These are phyloP conservation scores for Malurus melanocephalus DNA, from an alignment of 2,113 vertebrate species.

Conservation along the genomic window DNA sequence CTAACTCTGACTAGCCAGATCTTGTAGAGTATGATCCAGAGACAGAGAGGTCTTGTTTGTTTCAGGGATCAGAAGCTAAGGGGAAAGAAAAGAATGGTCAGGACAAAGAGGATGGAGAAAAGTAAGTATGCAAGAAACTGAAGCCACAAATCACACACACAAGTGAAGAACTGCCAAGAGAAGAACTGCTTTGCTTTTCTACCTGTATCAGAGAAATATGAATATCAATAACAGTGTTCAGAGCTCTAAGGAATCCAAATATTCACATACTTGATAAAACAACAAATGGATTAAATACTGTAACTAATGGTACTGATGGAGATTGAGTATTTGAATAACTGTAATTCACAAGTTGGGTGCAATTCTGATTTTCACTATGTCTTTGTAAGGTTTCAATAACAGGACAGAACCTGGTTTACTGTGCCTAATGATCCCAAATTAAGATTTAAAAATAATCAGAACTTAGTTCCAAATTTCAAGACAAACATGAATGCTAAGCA, in stretches of 20 bases:
- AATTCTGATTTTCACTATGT: not conserved
- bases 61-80: not conserved
- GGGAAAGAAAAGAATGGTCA: not conserved
- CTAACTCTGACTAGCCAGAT: not conserved
- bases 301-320: not conserved
- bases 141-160: not conserved
- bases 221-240: not conserved
- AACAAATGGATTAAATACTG: not conserved
- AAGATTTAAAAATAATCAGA: not conserved
- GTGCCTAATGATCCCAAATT: not conserved
- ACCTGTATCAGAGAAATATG: not conserved
- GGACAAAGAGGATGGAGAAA: not conserved
- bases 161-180: not conserved
- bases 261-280: not conserved
- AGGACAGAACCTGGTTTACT: not conserved
- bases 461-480: not conserved
- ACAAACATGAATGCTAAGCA: not conserved
- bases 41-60: not conserved
- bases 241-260: not conserved
- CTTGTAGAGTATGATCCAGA: not conserved
- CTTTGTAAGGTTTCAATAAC: not conserved
- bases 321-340: not conserved
- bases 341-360: not conserved
- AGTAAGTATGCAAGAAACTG: not conserved
- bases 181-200: not conserved